Conservation (phyloP, 2,113 vertebrate species). For the Oxyura jamaicensis region DNA sequence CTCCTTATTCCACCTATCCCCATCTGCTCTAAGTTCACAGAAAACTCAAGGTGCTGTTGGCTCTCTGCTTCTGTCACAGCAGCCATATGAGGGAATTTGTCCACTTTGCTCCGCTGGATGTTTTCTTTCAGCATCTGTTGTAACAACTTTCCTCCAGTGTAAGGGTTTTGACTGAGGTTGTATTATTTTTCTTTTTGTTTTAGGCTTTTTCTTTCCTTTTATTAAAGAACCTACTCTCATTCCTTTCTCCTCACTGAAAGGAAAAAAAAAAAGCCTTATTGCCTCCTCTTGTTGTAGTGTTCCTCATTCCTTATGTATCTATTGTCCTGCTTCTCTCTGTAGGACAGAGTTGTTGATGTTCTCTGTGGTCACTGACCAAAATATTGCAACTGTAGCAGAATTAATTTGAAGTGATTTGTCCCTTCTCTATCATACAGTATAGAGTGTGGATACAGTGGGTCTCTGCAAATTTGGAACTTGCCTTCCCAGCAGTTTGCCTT, state of each 20-base stretch:
- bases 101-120: rapidly evolving
- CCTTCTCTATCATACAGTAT: neutral
- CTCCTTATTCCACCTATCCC: neutral
- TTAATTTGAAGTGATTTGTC: neutral
- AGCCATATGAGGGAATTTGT: neutral
- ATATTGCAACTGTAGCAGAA: neutral
- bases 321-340: neutral
- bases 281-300: neutral
- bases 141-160: neutral
- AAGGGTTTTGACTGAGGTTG: neutral
- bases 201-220: neutral
- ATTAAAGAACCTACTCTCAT: neutral
- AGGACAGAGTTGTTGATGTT: neutral
- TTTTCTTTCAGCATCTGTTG: neutral
- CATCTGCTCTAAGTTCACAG: neutral
- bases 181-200: neutral
- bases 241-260: neutral
- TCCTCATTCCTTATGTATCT: neutral
- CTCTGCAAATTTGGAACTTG: neutral
- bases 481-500: neutral
- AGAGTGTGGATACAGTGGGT: neutral
- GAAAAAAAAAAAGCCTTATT: neutral
- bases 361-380: neutral
- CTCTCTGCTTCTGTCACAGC: neutral
- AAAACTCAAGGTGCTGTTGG: neutral